Evolutionary conservation across 2,888 invertebrate genomes (phyloP).

Genomic region (Schizaphis graminum): DNA sequence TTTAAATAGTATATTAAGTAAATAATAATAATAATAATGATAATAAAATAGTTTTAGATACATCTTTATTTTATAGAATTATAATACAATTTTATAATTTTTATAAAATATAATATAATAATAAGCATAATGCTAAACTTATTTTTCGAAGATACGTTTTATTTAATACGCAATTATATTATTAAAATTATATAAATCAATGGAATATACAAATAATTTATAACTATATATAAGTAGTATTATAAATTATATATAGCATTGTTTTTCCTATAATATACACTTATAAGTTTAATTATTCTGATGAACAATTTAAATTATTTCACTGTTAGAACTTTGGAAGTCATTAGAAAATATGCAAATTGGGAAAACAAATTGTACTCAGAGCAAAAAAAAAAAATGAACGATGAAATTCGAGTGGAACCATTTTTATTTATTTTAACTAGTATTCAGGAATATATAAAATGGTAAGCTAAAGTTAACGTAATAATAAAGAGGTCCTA

Average conservation of each 20-base stretch:
- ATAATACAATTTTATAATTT: no score
- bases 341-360: neutral
- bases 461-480: constrained; percentile 52
- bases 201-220: no score
- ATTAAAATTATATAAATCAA: no score
- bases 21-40: no score
- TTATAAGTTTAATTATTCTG: neutral
- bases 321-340: neutral
- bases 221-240: no score
- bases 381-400: neutral
- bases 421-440: neutral
- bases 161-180: no score
- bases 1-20: no score
- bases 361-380: neutral
- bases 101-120: no score
- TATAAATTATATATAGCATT: neutral
- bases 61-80: no score
- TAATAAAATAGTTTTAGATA: no score
- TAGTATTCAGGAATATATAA: constrained; percentile 6
- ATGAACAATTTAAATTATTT: neutral
- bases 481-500: constrained; percentile 44
- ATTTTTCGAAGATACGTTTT: no score
- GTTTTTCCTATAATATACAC: neutral
- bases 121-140: no score
- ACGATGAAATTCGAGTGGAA: neutral